A percentile compares a stretch with the other conserved stretches of the same genome.
phyloP scores from a whole-genome alignment of 2,113 vertebrate genomes.

The Gallinago undulata region DNA sequence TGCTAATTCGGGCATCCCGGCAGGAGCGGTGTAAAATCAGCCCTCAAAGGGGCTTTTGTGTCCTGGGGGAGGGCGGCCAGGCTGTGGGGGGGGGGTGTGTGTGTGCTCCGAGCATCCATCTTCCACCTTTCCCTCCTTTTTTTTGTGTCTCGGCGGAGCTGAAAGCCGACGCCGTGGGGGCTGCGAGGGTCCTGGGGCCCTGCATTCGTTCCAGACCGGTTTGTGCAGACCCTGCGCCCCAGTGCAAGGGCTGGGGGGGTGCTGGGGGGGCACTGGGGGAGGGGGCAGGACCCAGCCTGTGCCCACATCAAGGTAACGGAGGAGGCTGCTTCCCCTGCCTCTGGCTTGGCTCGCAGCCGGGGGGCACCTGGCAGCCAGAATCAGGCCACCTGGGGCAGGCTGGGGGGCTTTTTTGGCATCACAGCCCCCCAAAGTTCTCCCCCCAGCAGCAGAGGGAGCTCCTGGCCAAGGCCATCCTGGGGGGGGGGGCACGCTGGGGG shows the following conservation, averaged over 20 bases:
- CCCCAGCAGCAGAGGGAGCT: accelerated
- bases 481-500: accelerated
- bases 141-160: background rate
- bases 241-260: background rate
- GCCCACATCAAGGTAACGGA: background rate
- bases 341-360: accelerated
- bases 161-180: background rate
- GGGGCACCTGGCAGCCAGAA: background rate
- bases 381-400: accelerated
- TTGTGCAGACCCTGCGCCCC: background rate
- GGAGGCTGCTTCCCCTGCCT: accelerated
- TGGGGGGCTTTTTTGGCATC: background rate
- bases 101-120: conserved; percentile 16
- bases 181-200: background rate
- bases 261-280: too few relatives aligned
- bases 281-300: background rate
- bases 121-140: background rate
- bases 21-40: background rate
- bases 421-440: too few relatives aligned
- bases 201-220: background rate
- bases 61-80: background rate
- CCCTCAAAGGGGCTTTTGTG: conserved; percentile 40
- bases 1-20: background rate
- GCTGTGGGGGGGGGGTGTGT: background rate
- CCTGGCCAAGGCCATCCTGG: background rate